A percentile compares a stretch with the other conserved stretches of the same genome.
Evolutionary conservation across 2,888 invertebrate species (phyloP).

Genomic region (Caenorhabditis japonica): DNA sequence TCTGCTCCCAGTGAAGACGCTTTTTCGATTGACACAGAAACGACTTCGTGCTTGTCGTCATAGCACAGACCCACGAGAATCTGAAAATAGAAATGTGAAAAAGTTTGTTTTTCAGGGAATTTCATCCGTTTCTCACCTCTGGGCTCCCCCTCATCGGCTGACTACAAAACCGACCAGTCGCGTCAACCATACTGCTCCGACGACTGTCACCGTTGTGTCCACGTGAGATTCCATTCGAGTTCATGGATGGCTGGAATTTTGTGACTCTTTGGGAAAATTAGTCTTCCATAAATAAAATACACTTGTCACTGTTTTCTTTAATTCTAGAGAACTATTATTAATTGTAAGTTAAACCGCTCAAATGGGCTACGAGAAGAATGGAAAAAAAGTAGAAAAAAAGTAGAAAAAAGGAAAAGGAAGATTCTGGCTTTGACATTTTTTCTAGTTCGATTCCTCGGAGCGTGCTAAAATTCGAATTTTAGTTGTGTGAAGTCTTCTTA

Average conservation of each 20-base stretch:
- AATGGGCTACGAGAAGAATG: too few species aligned
- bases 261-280: too few species aligned
- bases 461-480: slow-evolving; percentile 44
- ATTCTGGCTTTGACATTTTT: too few species aligned
- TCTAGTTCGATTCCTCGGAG: slow-evolving; percentile 39
- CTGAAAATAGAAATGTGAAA: slow-evolving; percentile 20
- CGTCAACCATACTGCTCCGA: slow-evolving; percentile 69
- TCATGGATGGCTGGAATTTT: slow-evolving; percentile 50
- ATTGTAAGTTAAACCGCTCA: too few species aligned
- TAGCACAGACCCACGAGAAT: slow-evolving; percentile 67
- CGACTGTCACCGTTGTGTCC: slow-evolving; percentile 61
- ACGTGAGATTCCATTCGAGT: slow-evolving; percentile 42
- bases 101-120: not conserved
- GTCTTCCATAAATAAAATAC: too few species aligned
- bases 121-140: slow-evolving; percentile 48
- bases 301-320: too few species aligned
- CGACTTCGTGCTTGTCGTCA: slow-evolving; percentile 59
- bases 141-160: slow-evolving; percentile 68
- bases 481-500: slow-evolving; percentile 31
- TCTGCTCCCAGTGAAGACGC: slow-evolving; percentile 51
- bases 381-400: too few species aligned
- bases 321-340: too few species aligned
- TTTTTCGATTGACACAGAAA: slow-evolving; percentile 66
- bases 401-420: not conserved
- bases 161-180: slow-evolving; percentile 69